Base-by-base conservation (phyloP, 2,113 vertebrate species). In the Montifringilla adamsi region DNA sequence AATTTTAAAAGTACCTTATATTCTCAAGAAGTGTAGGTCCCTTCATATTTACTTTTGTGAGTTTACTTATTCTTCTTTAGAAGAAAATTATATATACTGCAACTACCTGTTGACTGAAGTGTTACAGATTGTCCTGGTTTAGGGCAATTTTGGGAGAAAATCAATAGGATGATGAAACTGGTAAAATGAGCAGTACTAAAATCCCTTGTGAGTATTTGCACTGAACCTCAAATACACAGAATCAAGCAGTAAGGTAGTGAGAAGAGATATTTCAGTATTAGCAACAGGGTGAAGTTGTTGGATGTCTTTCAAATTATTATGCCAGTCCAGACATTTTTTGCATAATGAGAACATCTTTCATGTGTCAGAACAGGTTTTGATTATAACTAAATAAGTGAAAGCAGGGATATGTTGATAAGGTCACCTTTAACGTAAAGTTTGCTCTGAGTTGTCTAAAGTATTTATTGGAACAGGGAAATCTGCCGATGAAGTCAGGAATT, bases 321-420 rank as follows among this genome's bases (percentile, higher is more conserved):
- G 86, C 94, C 77, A 88, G 77, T 90, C 92, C 84, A 95, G 87
- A 72, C 76, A 78, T 72, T 96, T 97, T 96, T 96, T 94, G 87
- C 91, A 97, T 97, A 97, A 98, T 97, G 87, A 95, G 94, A 97
- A 96, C 86, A 97, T 97, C 77, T 97, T 98, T 97, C 89, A 97
- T 93, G 76, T 97, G 94, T 96, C 96, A 95, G 88, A 97, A 94
- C 52, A 94, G 81, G 62, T 96, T 98, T 96, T 97, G 93, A 96
- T 97, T 97, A 95, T 90, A 97, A 94, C 94, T 96, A 97, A 98
- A 96, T 97, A 97, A 96, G 83, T 90, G 82, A 97, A 98, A 93
- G 86, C 56, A 90, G 21, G 89, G 44, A 95, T 94, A 95, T 76
- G 60, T 93, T 97, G 85, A 93, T 96, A 97, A 97, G 94, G 96